Conservation (phyloP, 2,113 vertebrate genomes). For the Pelecanoides urinatrix region DNA sequence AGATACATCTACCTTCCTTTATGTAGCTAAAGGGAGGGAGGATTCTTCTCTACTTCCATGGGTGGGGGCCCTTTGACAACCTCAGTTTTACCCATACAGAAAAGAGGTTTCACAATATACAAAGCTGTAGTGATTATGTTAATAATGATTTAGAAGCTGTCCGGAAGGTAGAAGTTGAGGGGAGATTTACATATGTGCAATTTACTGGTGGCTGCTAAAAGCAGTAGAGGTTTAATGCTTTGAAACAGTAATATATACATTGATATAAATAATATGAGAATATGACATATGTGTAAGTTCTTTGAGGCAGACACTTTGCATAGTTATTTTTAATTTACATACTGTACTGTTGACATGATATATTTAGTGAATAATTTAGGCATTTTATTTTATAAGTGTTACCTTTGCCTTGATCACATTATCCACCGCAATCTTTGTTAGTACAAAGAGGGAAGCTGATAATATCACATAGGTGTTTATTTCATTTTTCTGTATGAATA, state of each 20-base stretch:
- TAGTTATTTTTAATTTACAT: background rate
- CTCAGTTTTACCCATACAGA: background rate
- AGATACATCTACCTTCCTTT: background rate
- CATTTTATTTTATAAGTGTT: background rate
- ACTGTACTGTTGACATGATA: background rate
- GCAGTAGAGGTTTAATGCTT: background rate
- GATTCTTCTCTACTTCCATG: background rate
- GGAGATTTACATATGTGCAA: background rate
- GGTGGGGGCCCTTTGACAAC: background rate
- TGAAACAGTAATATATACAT: background rate
- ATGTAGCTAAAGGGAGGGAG: background rate
- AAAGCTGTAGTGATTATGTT: background rate
- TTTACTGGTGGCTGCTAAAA: background rate
- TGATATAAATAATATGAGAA: background rate
- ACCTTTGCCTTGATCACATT: background rate
- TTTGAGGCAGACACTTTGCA: background rate
- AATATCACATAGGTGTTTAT: background rate
- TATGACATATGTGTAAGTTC: background rate
- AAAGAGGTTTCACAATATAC: background rate
- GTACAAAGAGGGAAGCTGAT: background rate
- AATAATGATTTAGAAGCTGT: background rate
- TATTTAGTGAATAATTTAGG: background rate
- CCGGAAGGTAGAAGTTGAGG: background rate
- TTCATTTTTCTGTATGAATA: background rate
- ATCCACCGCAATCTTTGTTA: background rate